These are phyloP conservation scores for Conopomorpha cramerella DNA, from an alignment of 1,140 invertebrate genomes.

Conservation along the genomic window DNA sequence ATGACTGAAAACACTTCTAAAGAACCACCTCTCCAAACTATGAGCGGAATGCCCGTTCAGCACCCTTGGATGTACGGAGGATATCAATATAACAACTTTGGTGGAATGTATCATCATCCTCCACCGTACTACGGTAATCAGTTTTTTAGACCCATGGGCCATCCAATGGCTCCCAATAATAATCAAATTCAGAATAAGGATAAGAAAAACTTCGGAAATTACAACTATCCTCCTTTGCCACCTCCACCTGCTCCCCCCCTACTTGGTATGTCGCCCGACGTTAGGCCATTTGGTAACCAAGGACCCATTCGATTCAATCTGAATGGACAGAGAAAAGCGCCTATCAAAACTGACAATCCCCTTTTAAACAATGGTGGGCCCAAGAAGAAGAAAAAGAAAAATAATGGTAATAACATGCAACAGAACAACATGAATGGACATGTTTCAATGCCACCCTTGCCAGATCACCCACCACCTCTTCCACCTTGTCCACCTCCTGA, in stretches of 20 bases:
- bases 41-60: slow-evolving; percentile 36
- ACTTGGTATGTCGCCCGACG: slow-evolving; percentile 39
- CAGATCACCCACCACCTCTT: slow-evolving; percentile 59
- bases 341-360: slow-evolving; percentile 51
- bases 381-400: slow-evolving; percentile 78
- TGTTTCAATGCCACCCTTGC: slow-evolving; percentile 62
- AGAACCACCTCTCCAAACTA: slow-evolving; percentile 49
- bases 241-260: slow-evolving; percentile 45
- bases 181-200: slow-evolving; percentile 28
- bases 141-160: slow-evolving; percentile 44
- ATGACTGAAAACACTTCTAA: slow-evolving; percentile 47
- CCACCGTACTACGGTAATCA: slow-evolving; percentile 41
- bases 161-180: slow-evolving; percentile 23
- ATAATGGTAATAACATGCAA: slow-evolving; percentile 64
- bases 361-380: slow-evolving; percentile 58
- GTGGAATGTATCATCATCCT: slow-evolving; percentile 43
- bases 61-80: slow-evolving; percentile 50
- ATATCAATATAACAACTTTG: slow-evolving; percentile 51
- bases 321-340: slow-evolving; percentile 56
- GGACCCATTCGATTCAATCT: slow-evolving; percentile 64
- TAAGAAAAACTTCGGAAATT: slow-evolving; percentile 22
- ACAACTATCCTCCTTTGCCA: slow-evolving; percentile 41
- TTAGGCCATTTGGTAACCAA: slow-evolving; percentile 52
- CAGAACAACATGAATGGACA: slow-evolving; percentile 37
- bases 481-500: slow-evolving; percentile 58